Evolutionary conservation across 2,888 invertebrate genomes (phyloP).

Genomic region (Mycalesis mineus): DNA sequence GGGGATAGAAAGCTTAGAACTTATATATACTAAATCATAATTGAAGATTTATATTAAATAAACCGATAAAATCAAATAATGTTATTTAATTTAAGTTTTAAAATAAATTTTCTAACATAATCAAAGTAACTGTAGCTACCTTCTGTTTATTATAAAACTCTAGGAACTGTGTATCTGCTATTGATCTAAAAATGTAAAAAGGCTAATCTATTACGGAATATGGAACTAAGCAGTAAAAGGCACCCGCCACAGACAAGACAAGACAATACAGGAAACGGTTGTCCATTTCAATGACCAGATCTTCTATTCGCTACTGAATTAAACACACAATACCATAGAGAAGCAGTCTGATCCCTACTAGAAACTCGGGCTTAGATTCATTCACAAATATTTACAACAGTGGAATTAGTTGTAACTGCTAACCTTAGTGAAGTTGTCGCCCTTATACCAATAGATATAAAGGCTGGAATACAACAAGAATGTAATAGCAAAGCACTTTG

Average conservation of each 20-base stretch:
- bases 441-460: not conserved
- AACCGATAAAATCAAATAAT: too few species aligned
- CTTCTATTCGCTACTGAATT: conserved; percentile 16
- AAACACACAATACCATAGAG: conserved; percentile 11
- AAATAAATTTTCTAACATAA: too few species aligned
- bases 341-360: conserved; percentile 17
- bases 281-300: not conserved
- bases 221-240: too few species aligned
- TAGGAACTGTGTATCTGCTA: too few species aligned
- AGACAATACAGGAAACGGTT: not conserved
- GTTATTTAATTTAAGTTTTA: too few species aligned
- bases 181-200: too few species aligned
- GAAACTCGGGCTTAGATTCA: conserved; percentile 37
- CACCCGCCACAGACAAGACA: not conserved
- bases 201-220: too few species aligned
- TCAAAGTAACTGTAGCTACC: too few species aligned
- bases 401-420: conserved; percentile 39
- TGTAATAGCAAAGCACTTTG: conserved; percentile 29
- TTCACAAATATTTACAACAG: conserved; percentile 68
- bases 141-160: too few species aligned
- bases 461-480: conserved; percentile 24
- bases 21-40: too few species aligned
- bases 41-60: too few species aligned
- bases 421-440: not conserved
- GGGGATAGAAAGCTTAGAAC: too few species aligned